These are phyloP conservation scores for Salvator merianae DNA, from an alignment of 2,113 vertebrate genomes.

Conservation along the genomic window DNA sequence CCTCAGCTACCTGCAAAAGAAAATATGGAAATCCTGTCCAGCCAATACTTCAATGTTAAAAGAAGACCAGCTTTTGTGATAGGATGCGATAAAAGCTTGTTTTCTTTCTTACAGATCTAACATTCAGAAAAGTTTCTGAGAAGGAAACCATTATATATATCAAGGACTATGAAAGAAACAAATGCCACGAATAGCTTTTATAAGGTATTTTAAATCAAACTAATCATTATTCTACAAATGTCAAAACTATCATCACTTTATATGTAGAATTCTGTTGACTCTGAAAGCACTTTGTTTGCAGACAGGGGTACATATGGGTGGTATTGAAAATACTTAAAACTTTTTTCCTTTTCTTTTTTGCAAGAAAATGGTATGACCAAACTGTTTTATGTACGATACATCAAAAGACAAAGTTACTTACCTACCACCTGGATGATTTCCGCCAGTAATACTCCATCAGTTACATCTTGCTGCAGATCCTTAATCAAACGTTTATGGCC, in stretches of 20 bases:
- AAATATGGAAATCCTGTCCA: too few species aligned
- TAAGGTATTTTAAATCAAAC: constrained; percentile 10
- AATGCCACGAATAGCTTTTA: constrained; percentile 1
- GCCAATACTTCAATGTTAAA: too few species aligned
- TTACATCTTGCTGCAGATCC: constrained; percentile 96
- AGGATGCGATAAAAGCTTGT: too few species aligned
- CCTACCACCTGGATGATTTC: constrained; percentile 98
- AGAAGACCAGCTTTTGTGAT: too few species aligned
- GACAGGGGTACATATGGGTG: not conserved
- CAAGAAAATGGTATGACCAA: rapidly evolving
- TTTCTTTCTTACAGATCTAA: too few species aligned
- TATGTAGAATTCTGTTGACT: not conserved
- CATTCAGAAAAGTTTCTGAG: too few species aligned
- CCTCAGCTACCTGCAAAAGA: too few species aligned
- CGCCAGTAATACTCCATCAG: constrained; percentile 93
- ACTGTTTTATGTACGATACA: not conserved
- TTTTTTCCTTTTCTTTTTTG: not conserved
- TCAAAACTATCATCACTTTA: constrained; percentile 19
- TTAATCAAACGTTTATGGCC: constrained; percentile 96
- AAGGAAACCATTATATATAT: too few species aligned
- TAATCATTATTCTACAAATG: constrained; percentile 18
- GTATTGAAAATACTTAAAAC: not conserved
- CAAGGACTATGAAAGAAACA: constrained; percentile 22
- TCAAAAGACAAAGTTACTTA: constrained; percentile 71
- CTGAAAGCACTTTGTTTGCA: not conserved